Conservation (phyloP, 2,797 vertebrate genomes). For the Gymnoscopelus microlampas region DNA sequence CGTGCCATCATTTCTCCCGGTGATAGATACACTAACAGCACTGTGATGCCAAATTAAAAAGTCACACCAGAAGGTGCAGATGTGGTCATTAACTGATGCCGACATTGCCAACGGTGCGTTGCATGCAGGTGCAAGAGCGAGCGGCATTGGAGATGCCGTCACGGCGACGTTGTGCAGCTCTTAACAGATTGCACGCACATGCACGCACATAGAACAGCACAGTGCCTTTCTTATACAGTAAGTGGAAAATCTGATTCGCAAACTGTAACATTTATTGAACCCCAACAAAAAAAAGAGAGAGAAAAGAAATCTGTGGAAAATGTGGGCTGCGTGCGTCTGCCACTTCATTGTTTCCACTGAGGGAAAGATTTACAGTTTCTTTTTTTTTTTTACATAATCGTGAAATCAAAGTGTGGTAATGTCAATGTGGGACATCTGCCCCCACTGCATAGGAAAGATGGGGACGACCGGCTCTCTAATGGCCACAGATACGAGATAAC, state of each 20-base stretch:
- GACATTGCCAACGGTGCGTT: background rate
- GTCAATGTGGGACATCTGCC: slow-evolving; percentile 50
- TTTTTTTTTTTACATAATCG: slow-evolving; percentile 63
- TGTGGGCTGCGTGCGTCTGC: slow-evolving; percentile 64
- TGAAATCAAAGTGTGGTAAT: slow-evolving; percentile 36
- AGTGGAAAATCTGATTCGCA: slow-evolving; percentile 80
- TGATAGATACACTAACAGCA: no score
- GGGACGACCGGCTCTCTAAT: slow-evolving; percentile 23
- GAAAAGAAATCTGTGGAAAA: slow-evolving; percentile 66
- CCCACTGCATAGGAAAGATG: slow-evolving; percentile 45
- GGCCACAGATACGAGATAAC: background rate
- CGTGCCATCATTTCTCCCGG: no score
- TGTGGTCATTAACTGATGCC: slow-evolving; percentile 10
- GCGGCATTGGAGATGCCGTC: slow-evolving; percentile 33
- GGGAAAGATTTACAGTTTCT: slow-evolving; percentile 60
- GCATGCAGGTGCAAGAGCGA: slow-evolving; percentile 15
- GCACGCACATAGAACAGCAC: slow-evolving; percentile 39
- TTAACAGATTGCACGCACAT: slow-evolving; percentile 62
- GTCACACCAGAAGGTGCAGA: slow-evolving; percentile 3
- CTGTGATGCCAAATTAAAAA: no score
- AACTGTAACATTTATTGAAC: slow-evolving; percentile 67
- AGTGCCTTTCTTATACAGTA: slow-evolving; percentile 57
- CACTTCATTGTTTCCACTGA: slow-evolving; percentile 79
- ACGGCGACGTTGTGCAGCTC: background rate
- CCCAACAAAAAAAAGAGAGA: slow-evolving; percentile 33